A percentile compares a stretch with the other conserved stretches of the same genome.
Evolutionary conservation across 2,888 invertebrate species (phyloP).

Genomic region (Meandrusa payeni): DNA sequence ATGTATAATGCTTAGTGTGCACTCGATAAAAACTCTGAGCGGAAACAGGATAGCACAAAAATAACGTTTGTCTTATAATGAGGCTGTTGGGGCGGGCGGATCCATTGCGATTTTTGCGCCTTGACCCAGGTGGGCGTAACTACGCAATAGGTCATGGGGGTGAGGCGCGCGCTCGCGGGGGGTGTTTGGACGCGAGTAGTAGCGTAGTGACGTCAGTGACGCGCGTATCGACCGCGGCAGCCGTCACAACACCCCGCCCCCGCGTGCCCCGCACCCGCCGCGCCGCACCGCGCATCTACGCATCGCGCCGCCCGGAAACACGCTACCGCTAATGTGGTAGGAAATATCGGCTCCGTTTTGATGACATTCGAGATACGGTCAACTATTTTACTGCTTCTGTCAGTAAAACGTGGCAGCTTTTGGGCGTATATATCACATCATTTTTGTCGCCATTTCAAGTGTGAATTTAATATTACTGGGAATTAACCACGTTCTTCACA

Average conservation of each 20-base stretch:
- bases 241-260: constrained; percentile 71
- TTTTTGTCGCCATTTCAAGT: too few species aligned
- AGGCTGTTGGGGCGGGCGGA: constrained; percentile 42
- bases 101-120: constrained; percentile 62
- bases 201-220: constrained; percentile 77
- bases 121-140: constrained; percentile 76
- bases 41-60: not conserved
- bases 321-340: constrained; percentile 49
- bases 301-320: constrained; percentile 67
- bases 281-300: constrained; percentile 55
- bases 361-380: constrained; percentile 40
- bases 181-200: constrained; percentile 77
- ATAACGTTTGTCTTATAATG: constrained; percentile 5
- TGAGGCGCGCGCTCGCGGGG: constrained; percentile 45
- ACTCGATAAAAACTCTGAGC: not conserved
- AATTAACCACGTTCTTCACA: too few species aligned
- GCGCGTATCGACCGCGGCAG: constrained; percentile 66
- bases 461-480: too few species aligned
- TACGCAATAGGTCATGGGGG: constrained; percentile 72
- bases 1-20: too few species aligned
- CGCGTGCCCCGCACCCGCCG: constrained; percentile 29
- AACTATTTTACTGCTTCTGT: too few species aligned
- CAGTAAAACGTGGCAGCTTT: too few species aligned
- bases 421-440: too few species aligned
- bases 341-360: constrained; percentile 54